Conservation (phyloP, 2,797 vertebrate genomes). For the Myotis pilosus region DNA sequence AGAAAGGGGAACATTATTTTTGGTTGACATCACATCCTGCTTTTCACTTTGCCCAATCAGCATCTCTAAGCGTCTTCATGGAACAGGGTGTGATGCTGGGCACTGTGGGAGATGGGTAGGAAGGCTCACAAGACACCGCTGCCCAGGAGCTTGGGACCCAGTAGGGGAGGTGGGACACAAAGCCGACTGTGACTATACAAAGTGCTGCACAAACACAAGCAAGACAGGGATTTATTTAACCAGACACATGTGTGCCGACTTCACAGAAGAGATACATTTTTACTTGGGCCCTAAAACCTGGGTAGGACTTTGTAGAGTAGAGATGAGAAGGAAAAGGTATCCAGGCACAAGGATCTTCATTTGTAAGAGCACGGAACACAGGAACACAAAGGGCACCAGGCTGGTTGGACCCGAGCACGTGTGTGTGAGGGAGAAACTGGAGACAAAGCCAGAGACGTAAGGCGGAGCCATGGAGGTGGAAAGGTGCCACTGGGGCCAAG, state of each 20-base stretch:
- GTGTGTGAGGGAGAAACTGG: not conserved
- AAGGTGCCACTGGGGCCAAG: not conserved
- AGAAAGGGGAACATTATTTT: not conserved
- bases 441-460: not conserved
- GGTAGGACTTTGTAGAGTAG: not conserved
- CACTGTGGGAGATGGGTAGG: not conserved
- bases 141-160: not conserved
- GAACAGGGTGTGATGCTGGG: not conserved
- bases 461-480: not conserved
- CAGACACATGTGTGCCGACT: not conserved
- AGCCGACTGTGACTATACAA: not conserved
- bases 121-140: not conserved
- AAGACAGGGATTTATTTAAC: not conserved
- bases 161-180: not conserved
- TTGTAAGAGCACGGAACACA: accelerated
- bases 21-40: not conserved
- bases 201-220: not conserved
- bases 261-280: not conserved
- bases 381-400: not conserved
- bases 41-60: not conserved
- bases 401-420: not conserved
- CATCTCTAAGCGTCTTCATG: not conserved
- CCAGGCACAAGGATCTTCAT: not conserved
- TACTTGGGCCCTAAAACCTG: not conserved
- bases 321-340: not conserved